Percentiles rank a stretch among this genome's conserved stretches.
Conservation (phyloP, 2,888 invertebrate species). For the Hemistola chrysoprasaria region DNA sequence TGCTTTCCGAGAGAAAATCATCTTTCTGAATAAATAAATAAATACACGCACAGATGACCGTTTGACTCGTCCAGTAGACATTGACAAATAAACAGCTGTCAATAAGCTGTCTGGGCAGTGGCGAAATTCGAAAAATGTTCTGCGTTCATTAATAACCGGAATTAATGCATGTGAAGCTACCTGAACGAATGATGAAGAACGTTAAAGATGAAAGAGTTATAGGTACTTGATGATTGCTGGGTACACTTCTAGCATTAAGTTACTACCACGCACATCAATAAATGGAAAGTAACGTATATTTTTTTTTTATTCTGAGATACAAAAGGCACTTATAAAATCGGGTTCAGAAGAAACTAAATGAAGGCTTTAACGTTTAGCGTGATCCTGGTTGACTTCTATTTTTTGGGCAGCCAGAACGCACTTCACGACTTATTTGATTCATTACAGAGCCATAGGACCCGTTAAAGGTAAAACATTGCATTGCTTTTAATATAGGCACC, state of each 20-base stretch:
- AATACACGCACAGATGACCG: slow-evolving; percentile 51
- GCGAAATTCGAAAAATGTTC: slow-evolving; percentile 60
- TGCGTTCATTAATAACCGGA: slow-evolving; percentile 69
- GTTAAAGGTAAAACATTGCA: slow-evolving; percentile 30
- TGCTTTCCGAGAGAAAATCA: slow-evolving; percentile 35
- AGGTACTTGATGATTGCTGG: too few species aligned
- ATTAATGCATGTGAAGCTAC: slow-evolving; percentile 66
- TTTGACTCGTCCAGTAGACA: slow-evolving; percentile 49
- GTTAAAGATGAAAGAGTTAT: too few species aligned
- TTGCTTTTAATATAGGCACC: slow-evolving; percentile 33
- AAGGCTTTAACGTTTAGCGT: not conserved
- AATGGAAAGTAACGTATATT: too few species aligned
- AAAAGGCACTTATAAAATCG: slow-evolving; percentile 56
- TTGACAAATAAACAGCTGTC: slow-evolving; percentile 74
- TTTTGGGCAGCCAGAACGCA: slow-evolving; percentile 11
- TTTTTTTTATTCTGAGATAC: too few species aligned
- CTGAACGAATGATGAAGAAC: slow-evolving; percentile 39
- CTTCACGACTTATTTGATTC: slow-evolving; percentile 17
- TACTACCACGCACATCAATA: too few species aligned
- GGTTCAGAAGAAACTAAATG: not conserved
- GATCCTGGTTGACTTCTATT: not conserved
- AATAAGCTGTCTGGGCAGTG: slow-evolving; percentile 55
- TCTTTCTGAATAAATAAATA: slow-evolving; percentile 54
- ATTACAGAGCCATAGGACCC: slow-evolving; percentile 20
- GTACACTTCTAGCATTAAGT: too few species aligned